Evolutionary conservation across 2,797 vertebrate species (phyloP), one percentile per base, ranked within the genome.

Genomic region (Parambassis ranga): DNA sequence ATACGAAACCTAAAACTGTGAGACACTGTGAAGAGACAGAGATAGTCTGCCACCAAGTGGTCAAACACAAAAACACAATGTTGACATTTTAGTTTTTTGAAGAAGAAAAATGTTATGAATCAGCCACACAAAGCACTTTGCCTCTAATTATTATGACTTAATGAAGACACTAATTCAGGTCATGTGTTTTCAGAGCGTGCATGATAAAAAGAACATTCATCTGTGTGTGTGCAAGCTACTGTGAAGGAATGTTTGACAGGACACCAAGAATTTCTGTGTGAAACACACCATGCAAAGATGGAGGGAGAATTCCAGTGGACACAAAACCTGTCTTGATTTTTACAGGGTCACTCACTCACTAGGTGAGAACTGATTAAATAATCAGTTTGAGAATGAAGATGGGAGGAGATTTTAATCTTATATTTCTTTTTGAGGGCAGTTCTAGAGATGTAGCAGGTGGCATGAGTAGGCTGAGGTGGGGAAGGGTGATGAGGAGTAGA

Each of bases 11-110:
- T 19, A 13, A 55, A 3, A 32, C 13, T 65, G 22, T 4, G 13
- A 52, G 0, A 19, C 5, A 35, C 18, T 26, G 3, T 7, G 3
- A 58, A 26, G 10, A 61, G 26, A 23, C 52, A 59, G 57, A 20
- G 59, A 53, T 78, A 73, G 37, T 30, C 53, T 81, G 71, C 84
- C 88, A 81, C 69, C 87, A 58, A 59, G 77, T 83, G 88, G 80
- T 23, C 30, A 42, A 33, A 4, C 3, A 38, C 36, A 51, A 32
- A 20, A 59, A 63, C 32, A n/a, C n/a, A n/a, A n/a, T n/a, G n/a
- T n/a, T n/a, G n/a, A n/a, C n/a, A n/a, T n/a, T n/a, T n/a, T n/a
- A n/a, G n/a, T n/a, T n/a, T n/a, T n/a, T n/a, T n/a, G n/a, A n/a
- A n/a, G n/a, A n/a, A n/a, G n/a, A n/a, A n/a, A n/a, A n/a, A n/a